A percentile compares a stretch with the other conserved stretches of the same genome.
These are phyloP conservation scores for Suillia variegata DNA, from an alignment of 2,888 invertebrate species.

Conservation along the genomic window DNA sequence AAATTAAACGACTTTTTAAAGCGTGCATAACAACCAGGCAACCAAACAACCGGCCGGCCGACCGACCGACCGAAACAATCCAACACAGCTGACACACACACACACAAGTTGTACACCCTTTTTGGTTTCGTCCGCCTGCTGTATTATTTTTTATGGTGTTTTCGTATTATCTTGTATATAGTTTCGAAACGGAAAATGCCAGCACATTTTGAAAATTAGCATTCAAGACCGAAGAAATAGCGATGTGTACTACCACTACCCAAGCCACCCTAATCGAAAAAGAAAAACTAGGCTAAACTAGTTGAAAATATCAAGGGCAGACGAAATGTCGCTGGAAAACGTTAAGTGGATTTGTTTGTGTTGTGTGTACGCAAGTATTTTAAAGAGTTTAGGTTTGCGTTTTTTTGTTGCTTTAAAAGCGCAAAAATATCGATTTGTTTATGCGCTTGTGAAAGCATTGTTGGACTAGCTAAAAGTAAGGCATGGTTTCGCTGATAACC, in stretches of 20 bases:
- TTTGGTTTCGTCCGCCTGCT: background rate
- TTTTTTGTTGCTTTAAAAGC: constrained; percentile 1
- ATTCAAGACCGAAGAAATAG: too few relatives aligned
- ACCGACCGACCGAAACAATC: too few relatives aligned
- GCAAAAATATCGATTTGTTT: background rate
- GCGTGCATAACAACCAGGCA: too few relatives aligned
- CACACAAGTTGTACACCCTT: background rate
- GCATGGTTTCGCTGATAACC: background rate
- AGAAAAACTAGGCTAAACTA: constrained; percentile 27
- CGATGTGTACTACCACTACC: too few relatives aligned
- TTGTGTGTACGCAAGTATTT: constrained; percentile 3
- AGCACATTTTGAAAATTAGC: too few relatives aligned
- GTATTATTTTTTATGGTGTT: background rate
- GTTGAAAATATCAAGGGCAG: constrained; percentile 33
- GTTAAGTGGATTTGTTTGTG: constrained; percentile 9
- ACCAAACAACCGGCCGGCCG: too few relatives aligned
- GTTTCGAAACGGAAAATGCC: background rate
- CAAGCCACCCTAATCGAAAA: too few relatives aligned
- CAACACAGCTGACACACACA: too few relatives aligned
- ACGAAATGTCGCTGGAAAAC: constrained; percentile 27
- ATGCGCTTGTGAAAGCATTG: background rate
- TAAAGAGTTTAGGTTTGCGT: too few relatives aligned
- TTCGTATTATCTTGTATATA: background rate
- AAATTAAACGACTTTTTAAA: background rate
- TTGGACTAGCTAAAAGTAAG: background rate